Conservation (phyloP, 2,113 vertebrate genomes). For the Cyanoderma ruficeps region DNA sequence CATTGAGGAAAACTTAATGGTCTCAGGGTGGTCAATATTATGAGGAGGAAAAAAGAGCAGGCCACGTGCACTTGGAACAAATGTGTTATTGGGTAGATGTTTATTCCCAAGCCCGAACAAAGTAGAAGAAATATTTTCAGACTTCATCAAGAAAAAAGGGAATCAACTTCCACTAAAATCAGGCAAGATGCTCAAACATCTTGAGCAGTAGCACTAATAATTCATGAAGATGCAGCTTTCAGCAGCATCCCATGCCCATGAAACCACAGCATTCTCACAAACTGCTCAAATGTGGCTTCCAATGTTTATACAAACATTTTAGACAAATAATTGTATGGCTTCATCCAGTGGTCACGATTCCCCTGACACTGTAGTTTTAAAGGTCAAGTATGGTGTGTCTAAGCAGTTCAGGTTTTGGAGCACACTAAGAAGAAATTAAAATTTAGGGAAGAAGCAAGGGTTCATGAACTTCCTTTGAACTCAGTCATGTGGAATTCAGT, state of each 20-base stretch:
- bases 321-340: background rate
- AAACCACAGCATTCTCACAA: background rate
- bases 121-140: background rate
- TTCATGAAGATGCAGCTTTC: background rate
- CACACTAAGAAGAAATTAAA: slow-evolving; percentile 29
- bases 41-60: background rate
- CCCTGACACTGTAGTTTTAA: slow-evolving; percentile 8
- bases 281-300: background rate
- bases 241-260: background rate
- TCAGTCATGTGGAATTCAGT: slow-evolving; percentile 57
- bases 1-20: background rate
- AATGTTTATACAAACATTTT: background rate
- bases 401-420: background rate
- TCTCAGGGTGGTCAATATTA: rapidly evolving
- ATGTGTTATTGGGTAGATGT: background rate
- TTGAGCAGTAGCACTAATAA: background rate
- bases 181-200: background rate
- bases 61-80: rapidly evolving
- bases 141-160: background rate
- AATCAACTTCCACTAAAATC: background rate
- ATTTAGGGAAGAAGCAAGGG: background rate
- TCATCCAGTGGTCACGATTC: background rate
- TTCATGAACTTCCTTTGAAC: slow-evolving; percentile 50
- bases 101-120: background rate
- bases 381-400: slow-evolving; percentile 28